Conservation (phyloP, 2,888 invertebrate genomes). For the Halocaridina rubra region DNA sequence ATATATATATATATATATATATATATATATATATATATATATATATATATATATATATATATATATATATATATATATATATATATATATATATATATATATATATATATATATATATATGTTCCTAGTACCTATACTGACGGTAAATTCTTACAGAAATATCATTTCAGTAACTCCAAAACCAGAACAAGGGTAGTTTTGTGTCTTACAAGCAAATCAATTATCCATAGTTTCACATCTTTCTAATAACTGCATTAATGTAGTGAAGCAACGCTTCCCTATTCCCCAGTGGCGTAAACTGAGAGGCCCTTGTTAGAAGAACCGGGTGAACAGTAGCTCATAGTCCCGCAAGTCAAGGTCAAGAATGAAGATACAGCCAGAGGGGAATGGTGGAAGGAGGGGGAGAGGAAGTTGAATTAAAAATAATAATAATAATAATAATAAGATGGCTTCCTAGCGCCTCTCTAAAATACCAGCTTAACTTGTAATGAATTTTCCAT, state of each 20-base stretch:
- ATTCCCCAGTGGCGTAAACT: not conserved
- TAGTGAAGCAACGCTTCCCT: not conserved
- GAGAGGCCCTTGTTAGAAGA: not conserved
- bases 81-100: conserved; percentile 4
- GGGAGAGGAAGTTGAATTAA: not conserved
- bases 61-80: not conserved
- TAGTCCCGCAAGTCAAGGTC: not conserved
- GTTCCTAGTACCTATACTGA: no score
- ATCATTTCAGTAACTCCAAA: no score
- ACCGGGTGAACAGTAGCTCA: not conserved
- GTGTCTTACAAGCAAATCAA: no score
- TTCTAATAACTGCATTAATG: not conserved
- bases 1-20: no score
- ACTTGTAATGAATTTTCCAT: no score
- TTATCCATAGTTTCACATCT: no score
- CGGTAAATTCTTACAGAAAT: no score
- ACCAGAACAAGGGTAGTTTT: no score
- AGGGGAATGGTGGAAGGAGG: not conserved
- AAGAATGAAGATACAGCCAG: not conserved
- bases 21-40: no score
- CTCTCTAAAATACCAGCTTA: no score
- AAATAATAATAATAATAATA: no score
- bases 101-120: not conserved
- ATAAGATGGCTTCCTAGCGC: no score
- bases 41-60: not conserved